These are phyloP conservation scores for Sturnus vulgaris DNA, from an alignment of 2,113 vertebrate species.

Conservation along the genomic window DNA sequence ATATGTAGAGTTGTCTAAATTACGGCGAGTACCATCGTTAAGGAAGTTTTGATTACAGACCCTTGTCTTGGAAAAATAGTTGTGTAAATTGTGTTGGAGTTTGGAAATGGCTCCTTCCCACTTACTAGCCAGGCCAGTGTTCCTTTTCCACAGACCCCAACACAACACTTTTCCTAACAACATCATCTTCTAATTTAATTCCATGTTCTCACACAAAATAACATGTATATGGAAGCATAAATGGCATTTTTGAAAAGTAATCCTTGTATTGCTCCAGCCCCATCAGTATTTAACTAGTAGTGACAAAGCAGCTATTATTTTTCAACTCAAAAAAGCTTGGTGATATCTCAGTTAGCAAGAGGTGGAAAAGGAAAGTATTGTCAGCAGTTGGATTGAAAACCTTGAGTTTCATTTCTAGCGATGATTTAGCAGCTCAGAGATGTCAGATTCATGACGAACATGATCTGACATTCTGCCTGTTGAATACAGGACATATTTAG, in stretches of 20 bases:
- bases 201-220: neutral
- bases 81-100: neutral
- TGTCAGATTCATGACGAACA: neutral
- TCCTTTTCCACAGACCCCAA: neutral
- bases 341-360: constrained; percentile 3
- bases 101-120: neutral
- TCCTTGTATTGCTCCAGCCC: neutral
- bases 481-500: neutral
- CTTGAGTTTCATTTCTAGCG: neutral
- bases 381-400: neutral
- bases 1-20: neutral
- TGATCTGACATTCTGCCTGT: neutral
- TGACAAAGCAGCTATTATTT: constrained; percentile 20
- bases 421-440: constrained; percentile 8
- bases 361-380: neutral
- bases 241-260: neutral
- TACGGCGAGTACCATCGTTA: neutral
- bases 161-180: neutral
- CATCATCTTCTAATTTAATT: neutral
- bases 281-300: neutral
- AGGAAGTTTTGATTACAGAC: neutral
- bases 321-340: neutral
- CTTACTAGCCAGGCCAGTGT: neutral
- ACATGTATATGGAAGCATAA: neutral
- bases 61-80: neutral